Evolutionary conservation across 2,797 vertebrate genomes (phyloP).

Genomic region (Schizothorax lantsangensis): DNA sequence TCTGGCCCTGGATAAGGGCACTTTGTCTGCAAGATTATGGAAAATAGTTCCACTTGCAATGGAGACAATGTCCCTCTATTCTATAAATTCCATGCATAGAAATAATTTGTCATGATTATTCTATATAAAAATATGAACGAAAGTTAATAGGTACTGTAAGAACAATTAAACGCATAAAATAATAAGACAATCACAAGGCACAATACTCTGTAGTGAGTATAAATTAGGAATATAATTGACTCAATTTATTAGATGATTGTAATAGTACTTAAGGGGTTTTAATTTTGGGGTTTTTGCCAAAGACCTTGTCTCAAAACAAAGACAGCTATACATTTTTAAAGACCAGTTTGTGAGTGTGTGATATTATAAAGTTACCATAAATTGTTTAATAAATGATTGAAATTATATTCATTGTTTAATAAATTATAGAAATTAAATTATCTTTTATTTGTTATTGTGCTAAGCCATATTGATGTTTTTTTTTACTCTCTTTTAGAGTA

Average conservation of each 20-base stretch:
- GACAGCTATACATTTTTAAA: not conserved
- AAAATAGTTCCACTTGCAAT: slow-evolving; percentile 21
- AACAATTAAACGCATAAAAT: not conserved
- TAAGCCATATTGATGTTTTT: not conserved
- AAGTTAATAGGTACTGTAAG: not conserved
- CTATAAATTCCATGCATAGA: not conserved
- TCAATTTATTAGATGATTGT: not conserved
- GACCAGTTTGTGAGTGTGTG: not conserved
- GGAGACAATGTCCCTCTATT: slow-evolving; percentile 39
- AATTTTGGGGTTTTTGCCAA: not conserved
- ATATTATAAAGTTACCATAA: not conserved
- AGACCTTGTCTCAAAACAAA: not conserved
- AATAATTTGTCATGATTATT: not conserved
- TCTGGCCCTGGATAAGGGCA: slow-evolving; percentile 56
- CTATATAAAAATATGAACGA: not conserved
- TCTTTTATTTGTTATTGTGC: not conserved
- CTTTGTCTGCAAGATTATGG: slow-evolving; percentile 59
- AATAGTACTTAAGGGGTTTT: not conserved
- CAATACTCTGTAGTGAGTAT: not conserved
- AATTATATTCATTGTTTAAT: not conserved
- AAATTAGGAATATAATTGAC: not conserved
- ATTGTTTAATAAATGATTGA: not conserved
- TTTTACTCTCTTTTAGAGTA: not conserved
- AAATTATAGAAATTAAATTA: not conserved
- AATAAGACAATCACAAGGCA: not conserved